phyloP scores from a whole-genome alignment of 2,113 vertebrate genomes.

The Columbina picui region DNA sequence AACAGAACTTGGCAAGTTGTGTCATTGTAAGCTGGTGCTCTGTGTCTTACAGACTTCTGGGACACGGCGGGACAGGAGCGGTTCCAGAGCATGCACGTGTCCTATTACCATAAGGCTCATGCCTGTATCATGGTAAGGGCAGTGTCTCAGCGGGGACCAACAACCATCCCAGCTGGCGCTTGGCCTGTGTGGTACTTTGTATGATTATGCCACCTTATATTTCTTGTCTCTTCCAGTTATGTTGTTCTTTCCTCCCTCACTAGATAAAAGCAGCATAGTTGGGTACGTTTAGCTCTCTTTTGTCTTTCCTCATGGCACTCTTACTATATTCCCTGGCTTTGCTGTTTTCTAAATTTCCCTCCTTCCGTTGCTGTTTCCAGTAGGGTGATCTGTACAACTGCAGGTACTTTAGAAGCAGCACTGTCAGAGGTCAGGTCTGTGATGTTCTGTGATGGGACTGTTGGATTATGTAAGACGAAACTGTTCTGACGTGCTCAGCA shows the following conservation, averaged over 20 bases:
- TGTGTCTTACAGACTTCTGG: conserved; percentile 89
- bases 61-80: conserved; percentile 96
- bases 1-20: background rate
- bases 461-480: background rate
- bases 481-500: background rate
- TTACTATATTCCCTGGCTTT: background rate
- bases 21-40: background rate
- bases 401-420: background rate
- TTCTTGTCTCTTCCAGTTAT: background rate
- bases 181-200: background rate
- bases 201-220: accelerated
- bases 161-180: too few relatives aligned
- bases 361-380: background rate
- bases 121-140: conserved; percentile 94
- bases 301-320: background rate
- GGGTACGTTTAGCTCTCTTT: background rate
- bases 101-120: conserved; percentile 96
- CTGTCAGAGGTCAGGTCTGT: background rate
- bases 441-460: background rate
- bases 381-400: background rate
- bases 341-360: background rate
- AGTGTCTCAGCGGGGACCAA: background rate
- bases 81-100: conserved; percentile 95
- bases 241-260: background rate
- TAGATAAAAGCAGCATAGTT: background rate